phyloP scores from a whole-genome alignment of 2,888 invertebrate species.

The Mythimna loreyi region DNA sequence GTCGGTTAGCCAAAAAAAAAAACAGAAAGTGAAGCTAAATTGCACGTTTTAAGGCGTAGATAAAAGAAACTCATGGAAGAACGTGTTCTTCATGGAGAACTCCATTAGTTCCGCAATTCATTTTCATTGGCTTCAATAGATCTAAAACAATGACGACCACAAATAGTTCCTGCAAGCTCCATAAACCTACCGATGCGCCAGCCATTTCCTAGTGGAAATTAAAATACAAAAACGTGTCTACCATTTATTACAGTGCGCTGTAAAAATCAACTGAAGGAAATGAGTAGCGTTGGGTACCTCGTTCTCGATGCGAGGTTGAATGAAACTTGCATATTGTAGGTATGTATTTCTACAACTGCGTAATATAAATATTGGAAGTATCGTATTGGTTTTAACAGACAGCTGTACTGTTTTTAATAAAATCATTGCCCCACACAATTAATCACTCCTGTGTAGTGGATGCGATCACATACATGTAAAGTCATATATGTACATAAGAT shows the following conservation, averaged over 20 bases:
- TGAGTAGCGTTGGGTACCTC: slow-evolving; percentile 15
- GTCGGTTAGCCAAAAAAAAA: too few species aligned
- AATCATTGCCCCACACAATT: too few species aligned
- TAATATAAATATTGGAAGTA: neutral
- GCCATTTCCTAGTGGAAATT: slow-evolving; percentile 27
- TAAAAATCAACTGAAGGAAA: slow-evolving; percentile 43
- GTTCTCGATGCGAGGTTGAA: neutral
- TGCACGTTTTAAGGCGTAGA: too few species aligned
- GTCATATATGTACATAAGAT: too few species aligned
- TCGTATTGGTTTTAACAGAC: neutral
- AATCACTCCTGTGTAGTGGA: too few species aligned
- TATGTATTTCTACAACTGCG: neutral
- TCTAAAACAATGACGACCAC: neutral
- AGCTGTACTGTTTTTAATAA: neutral
- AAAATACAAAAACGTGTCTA: slow-evolving; percentile 31
- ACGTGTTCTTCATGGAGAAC: too few species aligned
- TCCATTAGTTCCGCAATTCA: neutral
- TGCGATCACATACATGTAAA: too few species aligned
- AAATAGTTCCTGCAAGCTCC: neutral
- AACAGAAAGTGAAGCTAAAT: too few species aligned
- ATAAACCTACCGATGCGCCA: slow-evolving; percentile 2
- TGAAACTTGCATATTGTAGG: slow-evolving; percentile 8
- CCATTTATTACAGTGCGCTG: slow-evolving; percentile 37
- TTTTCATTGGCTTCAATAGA: too few species aligned
- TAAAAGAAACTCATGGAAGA: too few species aligned